phyloP scores from a whole-genome alignment of 2,888 invertebrate species.

The Crioceris asparagi region DNA sequence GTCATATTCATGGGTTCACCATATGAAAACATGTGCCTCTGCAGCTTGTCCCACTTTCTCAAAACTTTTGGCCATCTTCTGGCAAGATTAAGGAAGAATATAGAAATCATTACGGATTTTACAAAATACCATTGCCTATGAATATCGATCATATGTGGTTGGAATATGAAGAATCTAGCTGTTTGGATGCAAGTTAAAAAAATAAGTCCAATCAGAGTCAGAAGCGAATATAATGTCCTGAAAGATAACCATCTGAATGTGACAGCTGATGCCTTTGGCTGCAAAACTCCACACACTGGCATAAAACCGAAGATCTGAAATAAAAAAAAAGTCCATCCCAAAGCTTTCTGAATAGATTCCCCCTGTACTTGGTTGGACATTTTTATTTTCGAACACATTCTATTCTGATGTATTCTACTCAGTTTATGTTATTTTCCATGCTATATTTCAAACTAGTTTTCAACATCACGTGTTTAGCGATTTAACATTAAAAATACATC shows the following conservation, averaged over 20 bases:
- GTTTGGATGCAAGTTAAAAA: conserved; percentile 1
- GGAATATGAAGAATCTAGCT: conserved; percentile 7
- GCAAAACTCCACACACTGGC: conserved; percentile 16
- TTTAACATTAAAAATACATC: no score
- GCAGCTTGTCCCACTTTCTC: conserved; percentile 16
- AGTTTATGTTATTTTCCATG: no score
- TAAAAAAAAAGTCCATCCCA: conserved; percentile 15
- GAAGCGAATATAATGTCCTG: conserved; percentile 13
- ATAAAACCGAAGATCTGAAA: conserved; percentile 21
- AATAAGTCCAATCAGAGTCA: conserved; percentile 6
- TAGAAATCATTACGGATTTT: conserved; percentile 8
- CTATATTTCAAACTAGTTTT: no score
- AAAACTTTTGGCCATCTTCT: conserved; percentile 17
- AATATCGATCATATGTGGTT: conserved; percentile 10
- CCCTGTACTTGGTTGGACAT: not conserved
- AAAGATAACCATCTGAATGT: conserved; percentile 18
- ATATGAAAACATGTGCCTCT: conserved; percentile 15
- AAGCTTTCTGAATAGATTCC: conserved; percentile 9
- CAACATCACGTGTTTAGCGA: no score
- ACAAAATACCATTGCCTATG: conserved; percentile 9
- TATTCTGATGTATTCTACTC: no score
- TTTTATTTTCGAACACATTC: no score
- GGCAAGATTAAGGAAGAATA: conserved; percentile 15
- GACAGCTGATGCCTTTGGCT: conserved; percentile 6
- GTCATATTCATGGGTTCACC: conserved; percentile 13